Base-by-base conservation (phyloP, 2,113 vertebrate species). In the Sapajus apella region DNA sequence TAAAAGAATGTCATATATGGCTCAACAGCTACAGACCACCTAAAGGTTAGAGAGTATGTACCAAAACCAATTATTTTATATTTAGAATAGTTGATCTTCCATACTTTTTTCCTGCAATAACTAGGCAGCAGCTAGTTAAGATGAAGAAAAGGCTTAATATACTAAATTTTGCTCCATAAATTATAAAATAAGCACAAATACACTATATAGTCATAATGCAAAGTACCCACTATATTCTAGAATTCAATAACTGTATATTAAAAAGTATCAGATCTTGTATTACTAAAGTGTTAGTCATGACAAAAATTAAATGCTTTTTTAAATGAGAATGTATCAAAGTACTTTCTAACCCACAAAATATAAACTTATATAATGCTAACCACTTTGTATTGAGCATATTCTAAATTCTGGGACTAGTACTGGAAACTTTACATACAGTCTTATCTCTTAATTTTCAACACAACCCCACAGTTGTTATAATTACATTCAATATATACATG, bases 331-430 rank as follows among this genome's bases (percentile, higher is more conserved):
- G n/a, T 47, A 91, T 20, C 32, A 43, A 88, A 79, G 16, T 73
- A 75, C 8, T 94, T 76, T 80, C 50, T 81, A 68, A 82, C 25
- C 40, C 61, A 91, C 17, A 45, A 70, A 90, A 85, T 52, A 68
- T 30, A 90, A 81, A 95, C 12, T 80, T 77, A 66, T 7, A 40
- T 23, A 50, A 87, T 55, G 58, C 72, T 20, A 92, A 55, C 45
- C 80, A 56, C 35, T 90, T 58, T 94, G 20, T 92, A 81, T 2
- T 77, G 58, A 86, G 27, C 25, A 80, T 76, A 18, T n/a, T 96
- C 80, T 55, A 64, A 80, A 27, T 95, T 97, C 80, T 76, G 68
- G 21, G 37, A 95, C 72, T 4, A 90, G 30, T 40, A 90, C 25
- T 23, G 3, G n/a, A 92, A 81, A 35, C 32, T 81, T 84, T 77